A percentile compares a stretch with the other conserved stretches of the same genome.
These are phyloP conservation scores for Odocoileus virginianus DNA, from an alignment of 2,113 vertebrate genomes.

Conservation along the genomic window DNA sequence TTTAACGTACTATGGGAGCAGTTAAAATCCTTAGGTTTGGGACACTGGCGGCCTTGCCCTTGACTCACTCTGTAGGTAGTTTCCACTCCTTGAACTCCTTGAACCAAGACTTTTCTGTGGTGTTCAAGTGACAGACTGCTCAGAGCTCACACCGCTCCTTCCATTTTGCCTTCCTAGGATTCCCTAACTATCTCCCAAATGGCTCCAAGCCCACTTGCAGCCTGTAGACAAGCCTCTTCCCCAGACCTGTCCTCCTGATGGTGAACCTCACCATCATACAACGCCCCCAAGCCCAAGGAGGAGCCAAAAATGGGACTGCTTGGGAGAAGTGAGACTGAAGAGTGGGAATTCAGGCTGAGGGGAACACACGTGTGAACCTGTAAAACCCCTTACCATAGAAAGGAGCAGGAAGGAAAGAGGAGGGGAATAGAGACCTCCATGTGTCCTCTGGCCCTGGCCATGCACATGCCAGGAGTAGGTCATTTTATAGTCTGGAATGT, in stretches of 20 bases:
- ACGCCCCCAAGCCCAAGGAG: background rate
- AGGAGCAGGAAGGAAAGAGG: background rate
- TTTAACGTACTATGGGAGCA: background rate
- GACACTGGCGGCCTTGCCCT: background rate
- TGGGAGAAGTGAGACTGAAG: background rate
- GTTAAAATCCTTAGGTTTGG: background rate
- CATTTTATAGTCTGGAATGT: background rate
- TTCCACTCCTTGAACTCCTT: background rate
- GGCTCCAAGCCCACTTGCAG: background rate
- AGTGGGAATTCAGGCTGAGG: background rate
- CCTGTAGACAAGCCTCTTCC: background rate
- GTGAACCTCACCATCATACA: background rate
- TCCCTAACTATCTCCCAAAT: background rate
- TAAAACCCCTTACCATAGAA: background rate
- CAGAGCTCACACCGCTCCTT: background rate
- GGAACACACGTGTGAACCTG: background rate
- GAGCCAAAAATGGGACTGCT: background rate
- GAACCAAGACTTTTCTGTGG: background rate
- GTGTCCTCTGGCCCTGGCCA: background rate
- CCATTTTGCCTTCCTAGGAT: background rate
- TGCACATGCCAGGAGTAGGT: background rate
- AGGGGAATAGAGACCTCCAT: background rate
- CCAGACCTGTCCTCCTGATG: background rate
- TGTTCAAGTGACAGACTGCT: background rate
- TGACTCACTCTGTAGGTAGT: background rate